Evolutionary conservation across 2,113 vertebrate species (phyloP).

Genomic region (Indri indri): DNA sequence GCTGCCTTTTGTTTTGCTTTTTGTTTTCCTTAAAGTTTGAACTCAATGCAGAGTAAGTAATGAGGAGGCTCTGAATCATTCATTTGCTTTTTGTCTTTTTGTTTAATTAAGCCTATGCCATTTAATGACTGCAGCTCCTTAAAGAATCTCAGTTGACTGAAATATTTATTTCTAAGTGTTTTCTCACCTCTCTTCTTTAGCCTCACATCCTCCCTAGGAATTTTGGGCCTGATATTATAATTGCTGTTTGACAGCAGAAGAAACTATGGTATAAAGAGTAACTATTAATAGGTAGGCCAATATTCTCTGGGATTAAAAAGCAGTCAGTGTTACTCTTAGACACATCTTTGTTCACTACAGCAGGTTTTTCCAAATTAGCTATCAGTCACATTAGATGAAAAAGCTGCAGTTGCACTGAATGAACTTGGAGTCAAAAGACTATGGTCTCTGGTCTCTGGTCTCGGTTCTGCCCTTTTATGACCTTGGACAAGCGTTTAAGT

Average conservation of each 20-base stretch:
- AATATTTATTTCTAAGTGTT: conserved; percentile 46
- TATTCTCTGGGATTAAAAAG: conserved; percentile 42
- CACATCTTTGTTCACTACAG: background rate
- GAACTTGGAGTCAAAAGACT: conserved; percentile 1
- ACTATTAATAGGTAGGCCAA: background rate
- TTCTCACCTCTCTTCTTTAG: conserved; percentile 46
- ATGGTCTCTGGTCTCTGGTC: background rate
- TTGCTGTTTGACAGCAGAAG: conserved; percentile 19
- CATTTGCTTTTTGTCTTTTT: conserved; percentile 44
- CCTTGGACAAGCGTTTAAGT: conserved; percentile 7
- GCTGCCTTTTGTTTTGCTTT: conserved; percentile 22
- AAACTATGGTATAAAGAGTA: conserved; percentile 41
- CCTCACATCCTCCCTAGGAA: background rate
- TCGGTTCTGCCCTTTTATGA: conserved; percentile 22
- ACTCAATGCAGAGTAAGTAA: conserved; percentile 42
- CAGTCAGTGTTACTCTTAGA: background rate
- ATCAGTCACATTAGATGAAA: conserved; percentile 1
- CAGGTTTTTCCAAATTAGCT: background rate
- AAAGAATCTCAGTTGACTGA: background rate
- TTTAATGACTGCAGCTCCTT: conserved; percentile 24
- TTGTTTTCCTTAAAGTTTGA: conserved; percentile 37
- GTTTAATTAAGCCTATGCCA: conserved; percentile 33
- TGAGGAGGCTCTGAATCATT: conserved; percentile 13
- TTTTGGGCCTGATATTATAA: background rate
- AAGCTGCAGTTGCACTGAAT: background rate